phyloP scores from a whole-genome alignment of 2,888 invertebrate species.

The Aleiodes alternator region DNA sequence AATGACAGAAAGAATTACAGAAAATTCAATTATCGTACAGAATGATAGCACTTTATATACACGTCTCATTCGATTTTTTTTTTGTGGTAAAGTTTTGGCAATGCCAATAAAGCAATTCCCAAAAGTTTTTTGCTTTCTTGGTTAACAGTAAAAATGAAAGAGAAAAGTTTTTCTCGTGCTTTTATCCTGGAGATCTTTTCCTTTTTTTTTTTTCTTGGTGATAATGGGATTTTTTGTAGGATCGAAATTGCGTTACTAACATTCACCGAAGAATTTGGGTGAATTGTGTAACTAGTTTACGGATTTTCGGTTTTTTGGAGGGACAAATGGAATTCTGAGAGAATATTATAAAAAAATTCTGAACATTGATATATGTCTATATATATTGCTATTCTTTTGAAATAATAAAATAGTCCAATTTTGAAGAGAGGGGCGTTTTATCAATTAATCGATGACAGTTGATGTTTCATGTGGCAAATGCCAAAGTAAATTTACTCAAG shows the following conservation, averaged over 20 bases:
- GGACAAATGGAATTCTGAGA: neutral
- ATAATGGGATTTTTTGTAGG: constrained; percentile 36
- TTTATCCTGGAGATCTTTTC: neutral
- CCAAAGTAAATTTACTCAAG: no score
- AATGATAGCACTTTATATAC: constrained; percentile 35
- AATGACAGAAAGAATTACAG: constrained; percentile 11
- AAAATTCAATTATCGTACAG: constrained; percentile 33
- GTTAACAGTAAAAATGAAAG: constrained; percentile 13
- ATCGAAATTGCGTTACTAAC: constrained; percentile 37
- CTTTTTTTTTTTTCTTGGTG: constrained; percentile 8
- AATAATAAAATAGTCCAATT: no score
- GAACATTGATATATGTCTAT: no score
- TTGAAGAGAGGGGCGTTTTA: no score
- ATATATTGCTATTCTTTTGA: no score
- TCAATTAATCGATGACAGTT: no score
- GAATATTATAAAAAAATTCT: no score
- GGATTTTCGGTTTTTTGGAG: neutral
- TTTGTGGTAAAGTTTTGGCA: neutral
- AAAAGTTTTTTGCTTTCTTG: constrained; percentile 24
- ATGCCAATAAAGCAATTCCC: constrained; percentile 23
- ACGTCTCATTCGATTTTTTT: constrained; percentile 25
- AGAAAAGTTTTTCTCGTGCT: constrained; percentile 29
- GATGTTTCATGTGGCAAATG: no score
- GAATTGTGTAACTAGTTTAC: neutral
- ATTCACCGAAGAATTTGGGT: neutral